Base-by-base conservation (phyloP, 2,888 invertebrate genomes). In the Hydrotaea diabolus region DNA sequence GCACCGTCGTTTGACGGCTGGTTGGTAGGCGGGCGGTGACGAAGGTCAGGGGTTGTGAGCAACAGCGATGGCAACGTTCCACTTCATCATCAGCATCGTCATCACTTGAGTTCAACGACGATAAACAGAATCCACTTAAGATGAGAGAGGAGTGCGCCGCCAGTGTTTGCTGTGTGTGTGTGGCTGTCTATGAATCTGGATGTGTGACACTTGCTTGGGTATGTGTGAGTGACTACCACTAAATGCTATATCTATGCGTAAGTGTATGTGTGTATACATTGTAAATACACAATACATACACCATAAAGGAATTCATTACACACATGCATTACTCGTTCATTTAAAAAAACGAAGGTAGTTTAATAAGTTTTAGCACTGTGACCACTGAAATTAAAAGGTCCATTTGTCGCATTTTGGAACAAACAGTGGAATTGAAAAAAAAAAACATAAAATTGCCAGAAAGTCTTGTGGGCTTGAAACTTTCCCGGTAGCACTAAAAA, bases 271-370 rank as follows among this genome's bases (percentile, higher is more conserved):
- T 66, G 66, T 19, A 2, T 21, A 9, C 17, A 46, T 19, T 39
- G 66, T 39, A 15, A n/a, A 66, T 21, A 69, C 9, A 46, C 69
- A 43, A 46, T 69, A 23, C 23, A 46, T 69, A 69, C 15, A 62
- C 62, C 21, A 46, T 21, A 69, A 69, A 46, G 46, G 69, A 69
- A 69, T 69, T 69, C 69, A 69, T 69, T 69, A 69, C 23, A n/a
- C 43, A 15, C 23, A 46, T 46, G 21, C n/a, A n/a, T n/a, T n/a
- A n/a, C 23, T 4, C 46, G 1, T 62, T 62, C 31, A 46, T 59
- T 59, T 59, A 26, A 5, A 15, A 23, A 19, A 59, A 15, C 23
- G 59, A 26, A 19, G 26, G 23, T 15, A 13, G 59, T 26, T 1
- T 39, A 13, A 39, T 39, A 39, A 39, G 39, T 31, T 31, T 4